These are phyloP conservation scores for Agriotes lineatus DNA, from an alignment of 2,888 invertebrate species.

Conservation along the genomic window DNA sequence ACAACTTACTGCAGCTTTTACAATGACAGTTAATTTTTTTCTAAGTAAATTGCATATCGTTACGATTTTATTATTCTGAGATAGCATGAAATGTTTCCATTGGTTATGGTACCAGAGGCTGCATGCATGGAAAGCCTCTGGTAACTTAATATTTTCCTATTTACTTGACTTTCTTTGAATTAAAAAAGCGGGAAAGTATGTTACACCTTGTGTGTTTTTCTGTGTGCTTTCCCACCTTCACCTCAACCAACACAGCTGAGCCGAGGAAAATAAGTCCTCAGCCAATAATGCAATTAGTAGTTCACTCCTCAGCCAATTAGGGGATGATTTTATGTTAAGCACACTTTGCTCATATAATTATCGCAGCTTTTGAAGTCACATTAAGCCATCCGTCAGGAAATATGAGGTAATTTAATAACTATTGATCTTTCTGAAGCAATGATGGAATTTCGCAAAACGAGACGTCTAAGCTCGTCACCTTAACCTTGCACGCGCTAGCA, in stretches of 20 bases:
- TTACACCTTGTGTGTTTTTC: too few species aligned
- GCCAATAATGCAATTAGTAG: conserved; percentile 13
- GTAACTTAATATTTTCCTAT: too few species aligned
- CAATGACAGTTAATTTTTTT: too few species aligned
- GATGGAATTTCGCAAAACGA: conserved; percentile 30
- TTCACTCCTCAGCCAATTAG: conserved; percentile 18
- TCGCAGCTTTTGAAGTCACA: conserved; percentile 24
- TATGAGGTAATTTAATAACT: conserved; percentile 30
- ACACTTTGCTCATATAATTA: conserved; percentile 18
- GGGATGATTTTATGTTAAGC: conserved; percentile 10
- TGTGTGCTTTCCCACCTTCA: too few species aligned
- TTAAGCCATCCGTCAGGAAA: conserved; percentile 21
- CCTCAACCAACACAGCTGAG: neutral
- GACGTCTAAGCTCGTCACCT: conserved; percentile 13
- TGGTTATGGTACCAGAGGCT: too few species aligned
- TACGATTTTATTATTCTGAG: too few species aligned
- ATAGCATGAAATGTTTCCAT: too few species aligned
- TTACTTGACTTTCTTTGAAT: too few species aligned
- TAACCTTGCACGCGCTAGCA: conserved; percentile 6
- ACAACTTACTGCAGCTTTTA: too few species aligned
- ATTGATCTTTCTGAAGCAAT: conserved; percentile 31
- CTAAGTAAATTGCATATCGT: too few species aligned
- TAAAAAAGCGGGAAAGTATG: too few species aligned
- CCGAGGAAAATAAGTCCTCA: neutral
- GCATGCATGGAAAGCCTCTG: too few species aligned